Percentiles rank a stretch among this genome's conserved stretches.
phyloP scores from a whole-genome alignment of 2,888 invertebrate species.

The Bruchidius siliquastri region DNA sequence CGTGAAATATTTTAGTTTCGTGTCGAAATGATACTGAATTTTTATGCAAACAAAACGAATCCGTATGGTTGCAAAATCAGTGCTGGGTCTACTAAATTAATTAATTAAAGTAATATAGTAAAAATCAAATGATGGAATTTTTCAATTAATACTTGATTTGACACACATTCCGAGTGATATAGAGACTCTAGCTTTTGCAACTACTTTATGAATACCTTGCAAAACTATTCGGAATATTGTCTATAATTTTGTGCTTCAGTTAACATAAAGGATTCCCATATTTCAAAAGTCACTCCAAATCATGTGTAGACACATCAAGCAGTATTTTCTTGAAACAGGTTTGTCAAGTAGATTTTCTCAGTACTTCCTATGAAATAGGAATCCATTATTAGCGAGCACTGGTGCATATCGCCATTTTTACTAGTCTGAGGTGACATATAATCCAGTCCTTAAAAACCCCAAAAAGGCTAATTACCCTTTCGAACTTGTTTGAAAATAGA shows the following conservation, averaged over 20 bases:
- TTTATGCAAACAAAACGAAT: neutral
- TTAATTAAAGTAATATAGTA: neutral
- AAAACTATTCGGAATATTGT: neutral
- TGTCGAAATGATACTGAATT: neutral
- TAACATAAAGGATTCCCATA: neutral
- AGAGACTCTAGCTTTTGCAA: neutral
- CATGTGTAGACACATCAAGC: no score
- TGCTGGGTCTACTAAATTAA: neutral
- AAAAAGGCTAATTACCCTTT: no score
- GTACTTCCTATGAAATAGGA: no score
- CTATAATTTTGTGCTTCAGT: neutral
- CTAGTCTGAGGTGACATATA: no score
- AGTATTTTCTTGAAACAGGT: no score
- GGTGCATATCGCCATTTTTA: no score
- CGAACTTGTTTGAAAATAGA: no score
- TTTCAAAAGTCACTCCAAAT: neutral
- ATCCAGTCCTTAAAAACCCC: no score
- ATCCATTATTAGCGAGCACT: no score
- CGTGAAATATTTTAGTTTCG: neutral
- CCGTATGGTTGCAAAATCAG: neutral
- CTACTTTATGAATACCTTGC: neutral
- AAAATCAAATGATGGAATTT: neutral
- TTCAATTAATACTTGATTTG: neutral
- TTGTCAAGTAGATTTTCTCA: no score
- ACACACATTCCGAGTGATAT: neutral